phyloP scores from a whole-genome alignment of 2,797 vertebrate genomes.

The Scolopax bukidnonensis region DNA sequence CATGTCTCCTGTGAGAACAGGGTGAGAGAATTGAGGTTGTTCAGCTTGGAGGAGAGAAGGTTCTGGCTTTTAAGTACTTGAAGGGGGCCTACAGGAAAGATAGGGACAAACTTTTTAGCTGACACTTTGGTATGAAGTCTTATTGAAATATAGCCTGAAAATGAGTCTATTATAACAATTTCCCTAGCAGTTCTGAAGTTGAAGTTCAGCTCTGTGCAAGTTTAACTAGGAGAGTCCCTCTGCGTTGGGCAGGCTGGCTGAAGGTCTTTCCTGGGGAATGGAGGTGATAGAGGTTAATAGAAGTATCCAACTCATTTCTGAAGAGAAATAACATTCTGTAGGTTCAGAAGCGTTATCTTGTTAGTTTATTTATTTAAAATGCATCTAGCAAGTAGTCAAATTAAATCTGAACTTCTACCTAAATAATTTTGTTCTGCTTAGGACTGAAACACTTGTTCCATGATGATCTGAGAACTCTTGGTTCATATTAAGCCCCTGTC shows the following conservation, averaged over 20 bases:
- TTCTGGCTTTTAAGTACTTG: neutral
- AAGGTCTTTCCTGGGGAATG: neutral
- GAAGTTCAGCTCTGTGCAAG: neutral
- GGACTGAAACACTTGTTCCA: neutral
- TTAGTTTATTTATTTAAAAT: neutral
- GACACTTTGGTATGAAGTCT: neutral
- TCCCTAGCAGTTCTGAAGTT: neutral
- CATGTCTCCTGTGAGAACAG: neutral
- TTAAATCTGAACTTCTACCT: neutral
- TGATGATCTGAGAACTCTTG: neutral
- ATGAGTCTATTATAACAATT: neutral
- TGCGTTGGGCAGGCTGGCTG: accelerated
- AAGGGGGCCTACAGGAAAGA: neutral
- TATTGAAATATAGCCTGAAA: neutral
- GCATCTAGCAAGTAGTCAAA: neutral
- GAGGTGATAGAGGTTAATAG: neutral
- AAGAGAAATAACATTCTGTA: neutral
- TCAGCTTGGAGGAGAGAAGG: neutral
- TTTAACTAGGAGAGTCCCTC: neutral
- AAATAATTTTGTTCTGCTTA: neutral
- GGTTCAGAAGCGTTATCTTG: accelerated
- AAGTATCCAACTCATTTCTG: neutral
- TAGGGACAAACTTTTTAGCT: neutral
- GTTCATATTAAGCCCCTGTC: neutral
- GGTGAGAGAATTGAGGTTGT: neutral